These are phyloP conservation scores for Ahaetulla prasina DNA, from an alignment of 2,113 vertebrate genomes.

Conservation along the genomic window DNA sequence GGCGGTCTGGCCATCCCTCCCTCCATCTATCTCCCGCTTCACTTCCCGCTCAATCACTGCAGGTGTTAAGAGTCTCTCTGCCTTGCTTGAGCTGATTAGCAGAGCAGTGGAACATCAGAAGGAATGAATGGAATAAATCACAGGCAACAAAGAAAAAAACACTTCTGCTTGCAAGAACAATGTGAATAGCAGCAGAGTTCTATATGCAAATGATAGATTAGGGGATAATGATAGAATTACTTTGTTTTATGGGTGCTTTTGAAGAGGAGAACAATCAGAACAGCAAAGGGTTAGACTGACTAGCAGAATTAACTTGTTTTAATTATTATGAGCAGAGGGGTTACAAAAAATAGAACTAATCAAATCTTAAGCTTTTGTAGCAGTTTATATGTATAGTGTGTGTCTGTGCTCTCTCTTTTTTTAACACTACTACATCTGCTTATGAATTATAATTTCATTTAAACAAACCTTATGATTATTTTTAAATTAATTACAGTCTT, in stretches of 20 bases:
- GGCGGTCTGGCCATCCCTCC: constrained; percentile 18
- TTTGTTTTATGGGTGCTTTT: constrained; percentile 19
- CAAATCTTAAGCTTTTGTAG: background rate
- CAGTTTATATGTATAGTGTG: background rate
- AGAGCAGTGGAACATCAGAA: constrained; percentile 17
- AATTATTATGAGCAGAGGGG: background rate
- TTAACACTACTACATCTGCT: background rate
- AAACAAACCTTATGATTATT: background rate
- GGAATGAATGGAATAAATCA: constrained; percentile 54
- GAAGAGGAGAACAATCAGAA: constrained; percentile 12
- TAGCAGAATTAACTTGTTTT: background rate
- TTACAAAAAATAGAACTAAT: constrained; percentile 11
- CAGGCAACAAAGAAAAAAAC: constrained; percentile 24
- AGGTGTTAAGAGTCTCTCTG: constrained; percentile 40
- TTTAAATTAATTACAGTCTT: background rate
- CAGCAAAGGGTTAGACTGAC: constrained; percentile 1
- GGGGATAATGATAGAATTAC: constrained; percentile 25
- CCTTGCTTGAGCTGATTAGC: constrained; percentile 45
- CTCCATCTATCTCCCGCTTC: constrained; percentile 3
- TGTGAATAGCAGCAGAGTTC: constrained; percentile 40
- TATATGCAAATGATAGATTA: constrained; percentile 29
- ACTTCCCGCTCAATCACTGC: constrained; percentile 25
- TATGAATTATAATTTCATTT: constrained; percentile 3
- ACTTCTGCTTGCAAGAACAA: constrained; percentile 27
- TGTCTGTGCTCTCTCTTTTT: background rate